These are phyloP conservation scores for Bubalus kerabau DNA, from an alignment of 2,113 vertebrate species.

Conservation along the genomic window DNA sequence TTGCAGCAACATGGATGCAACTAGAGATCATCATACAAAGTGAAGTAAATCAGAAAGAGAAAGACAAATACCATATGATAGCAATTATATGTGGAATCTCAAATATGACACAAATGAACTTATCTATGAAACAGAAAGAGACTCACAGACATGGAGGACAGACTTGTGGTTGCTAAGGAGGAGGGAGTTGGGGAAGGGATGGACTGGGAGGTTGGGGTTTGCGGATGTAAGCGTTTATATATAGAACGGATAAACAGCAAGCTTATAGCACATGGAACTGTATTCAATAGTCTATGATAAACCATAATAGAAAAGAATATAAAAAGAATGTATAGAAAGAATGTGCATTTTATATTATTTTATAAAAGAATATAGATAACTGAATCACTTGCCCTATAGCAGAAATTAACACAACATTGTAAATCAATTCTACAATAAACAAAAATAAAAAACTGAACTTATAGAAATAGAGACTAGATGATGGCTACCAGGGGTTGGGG, in stretches of 20 bases:
- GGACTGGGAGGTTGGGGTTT: background rate
- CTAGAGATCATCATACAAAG: background rate
- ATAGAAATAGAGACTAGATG: background rate
- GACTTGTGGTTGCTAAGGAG: background rate
- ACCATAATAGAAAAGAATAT: background rate
- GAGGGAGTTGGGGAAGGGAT: background rate
- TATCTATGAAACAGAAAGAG: background rate
- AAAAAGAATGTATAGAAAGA: background rate
- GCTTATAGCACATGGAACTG: background rate
- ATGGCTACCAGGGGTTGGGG: background rate
- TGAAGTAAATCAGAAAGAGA: background rate
- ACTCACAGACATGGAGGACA: background rate
- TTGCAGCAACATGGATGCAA: background rate
- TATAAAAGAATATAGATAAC: background rate
- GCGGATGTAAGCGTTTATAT: background rate
- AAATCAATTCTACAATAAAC: background rate
- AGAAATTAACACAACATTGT: background rate
- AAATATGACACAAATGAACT: background rate
- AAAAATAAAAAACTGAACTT: background rate
- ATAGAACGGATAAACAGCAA: background rate
- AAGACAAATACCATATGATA: background rate
- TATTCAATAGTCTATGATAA: background rate
- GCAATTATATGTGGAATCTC: background rate
- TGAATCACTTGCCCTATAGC: background rate
- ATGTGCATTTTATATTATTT: background rate